Conservation (phyloP, 2,797 vertebrate genomes). For the Rhinoraja longicauda region DNA sequence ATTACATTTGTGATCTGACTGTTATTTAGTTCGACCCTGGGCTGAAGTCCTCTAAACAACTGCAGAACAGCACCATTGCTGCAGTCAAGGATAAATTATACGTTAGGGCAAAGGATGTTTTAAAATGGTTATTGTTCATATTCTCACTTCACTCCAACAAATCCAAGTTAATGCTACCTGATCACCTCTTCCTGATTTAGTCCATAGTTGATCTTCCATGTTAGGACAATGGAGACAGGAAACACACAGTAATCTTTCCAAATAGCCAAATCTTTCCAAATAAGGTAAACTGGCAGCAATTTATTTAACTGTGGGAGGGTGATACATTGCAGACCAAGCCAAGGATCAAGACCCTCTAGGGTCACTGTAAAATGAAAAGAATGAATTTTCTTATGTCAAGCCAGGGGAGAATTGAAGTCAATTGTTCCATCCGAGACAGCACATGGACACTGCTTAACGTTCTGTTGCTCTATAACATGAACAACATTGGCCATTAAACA, state of each 20-base stretch:
- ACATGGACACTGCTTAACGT: too few relatives aligned
- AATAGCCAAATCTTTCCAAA: background rate
- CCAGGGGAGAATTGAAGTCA: background rate
- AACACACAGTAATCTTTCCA: background rate
- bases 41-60: background rate
- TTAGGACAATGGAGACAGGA: background rate
- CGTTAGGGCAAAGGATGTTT: background rate
- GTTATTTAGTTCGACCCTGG: background rate
- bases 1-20: background rate
- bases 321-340: background rate
- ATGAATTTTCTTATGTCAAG: too few relatives aligned
- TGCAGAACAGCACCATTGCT: background rate
- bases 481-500: background rate
- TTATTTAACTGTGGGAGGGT: background rate
- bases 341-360: background rate
- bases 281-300: background rate
- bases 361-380: too few relatives aligned
- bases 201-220: background rate
- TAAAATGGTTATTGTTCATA: background rate
- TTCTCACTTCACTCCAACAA: background rate
- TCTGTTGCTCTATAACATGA: background rate
- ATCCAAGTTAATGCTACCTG: background rate
- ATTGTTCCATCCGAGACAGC: background rate
- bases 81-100: background rate
- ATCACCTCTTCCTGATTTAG: background rate